These are phyloP conservation scores for Rousettus leschenaultii DNA, from an alignment of 2,113 vertebrate species.

Conservation along the genomic window DNA sequence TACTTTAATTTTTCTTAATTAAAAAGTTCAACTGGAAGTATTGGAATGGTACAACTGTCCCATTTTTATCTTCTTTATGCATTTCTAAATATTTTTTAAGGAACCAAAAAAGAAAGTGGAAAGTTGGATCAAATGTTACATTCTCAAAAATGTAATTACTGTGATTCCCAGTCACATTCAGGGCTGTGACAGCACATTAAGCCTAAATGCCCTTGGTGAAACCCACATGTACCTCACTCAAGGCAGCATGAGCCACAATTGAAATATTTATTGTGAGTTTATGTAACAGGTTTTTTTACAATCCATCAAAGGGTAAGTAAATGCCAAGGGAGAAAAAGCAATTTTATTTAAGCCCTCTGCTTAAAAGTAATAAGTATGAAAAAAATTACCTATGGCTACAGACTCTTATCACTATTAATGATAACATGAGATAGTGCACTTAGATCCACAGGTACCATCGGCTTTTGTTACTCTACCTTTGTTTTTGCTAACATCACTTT, in stretches of 20 bases:
- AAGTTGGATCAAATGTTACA: not conserved
- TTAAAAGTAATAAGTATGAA: conserved; percentile 45
- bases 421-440: conserved; percentile 21
- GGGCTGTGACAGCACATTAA: not conserved
- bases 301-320: not conserved
- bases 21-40: not conserved
- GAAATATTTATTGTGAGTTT: conserved; percentile 7
- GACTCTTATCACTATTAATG: not conserved
- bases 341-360: conserved; percentile 41
- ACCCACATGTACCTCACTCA: not conserved
- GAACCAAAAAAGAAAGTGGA: not conserved
- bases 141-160: not conserved
- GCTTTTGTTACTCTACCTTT: conserved; percentile 35
- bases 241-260: not conserved
- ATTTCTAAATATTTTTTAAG: conserved; percentile 9
- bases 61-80: not conserved
- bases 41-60: not conserved
- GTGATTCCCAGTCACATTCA: not conserved
- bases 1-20: not conserved
- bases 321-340: not conserved
- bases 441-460: not conserved
- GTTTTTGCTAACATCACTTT: conserved; percentile 39
- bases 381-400: not conserved
- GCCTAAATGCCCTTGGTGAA: not conserved
- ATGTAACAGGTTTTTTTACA: conserved; percentile 7